A percentile compares a stretch with the other conserved stretches of the same genome.
Evolutionary conservation across 2,113 vertebrate species (phyloP).

Genomic region (Xyliphius kryptos): DNA sequence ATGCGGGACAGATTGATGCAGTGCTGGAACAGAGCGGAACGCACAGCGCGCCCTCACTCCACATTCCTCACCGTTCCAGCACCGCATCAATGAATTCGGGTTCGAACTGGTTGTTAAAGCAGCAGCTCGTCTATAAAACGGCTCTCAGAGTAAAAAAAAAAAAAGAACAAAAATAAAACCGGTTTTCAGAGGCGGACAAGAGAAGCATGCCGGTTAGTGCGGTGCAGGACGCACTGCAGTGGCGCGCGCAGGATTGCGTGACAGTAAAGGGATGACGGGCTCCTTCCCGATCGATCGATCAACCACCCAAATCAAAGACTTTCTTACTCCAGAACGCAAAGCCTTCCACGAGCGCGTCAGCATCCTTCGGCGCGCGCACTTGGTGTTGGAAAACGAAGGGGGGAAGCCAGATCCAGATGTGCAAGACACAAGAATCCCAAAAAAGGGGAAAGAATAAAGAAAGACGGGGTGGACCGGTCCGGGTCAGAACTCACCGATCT

Average conservation of each 20-base stretch:
- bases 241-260: slow-evolving; percentile 40
- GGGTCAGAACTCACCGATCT: slow-evolving; percentile 85
- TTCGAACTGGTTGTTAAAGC: too few relatives aligned
- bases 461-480: slow-evolving; percentile 48
- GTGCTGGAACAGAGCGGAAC: slow-evolving; percentile 62
- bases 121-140: too few relatives aligned
- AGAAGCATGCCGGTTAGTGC: slow-evolving; percentile 18
- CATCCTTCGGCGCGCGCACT: too few relatives aligned
- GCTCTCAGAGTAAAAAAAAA: too few relatives aligned
- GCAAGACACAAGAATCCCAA: too few relatives aligned
- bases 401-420: too few relatives aligned
- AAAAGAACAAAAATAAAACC: too few relatives aligned
- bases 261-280: slow-evolving; percentile 22
- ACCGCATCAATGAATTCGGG: neutral
- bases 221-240: slow-evolving; percentile 59
- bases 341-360: neutral
- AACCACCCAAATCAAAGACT: neutral
- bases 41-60: too few relatives aligned
- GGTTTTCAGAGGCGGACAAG: slow-evolving; percentile 7
- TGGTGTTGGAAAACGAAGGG: too few relatives aligned
- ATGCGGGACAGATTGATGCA: slow-evolving; percentile 49
- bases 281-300: neutral
- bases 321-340: neutral
- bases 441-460: slow-evolving; percentile 19
- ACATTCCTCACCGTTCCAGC: too few relatives aligned